Conservation (phyloP, 2,113 vertebrate genomes). For the Gadus macrocephalus region DNA sequence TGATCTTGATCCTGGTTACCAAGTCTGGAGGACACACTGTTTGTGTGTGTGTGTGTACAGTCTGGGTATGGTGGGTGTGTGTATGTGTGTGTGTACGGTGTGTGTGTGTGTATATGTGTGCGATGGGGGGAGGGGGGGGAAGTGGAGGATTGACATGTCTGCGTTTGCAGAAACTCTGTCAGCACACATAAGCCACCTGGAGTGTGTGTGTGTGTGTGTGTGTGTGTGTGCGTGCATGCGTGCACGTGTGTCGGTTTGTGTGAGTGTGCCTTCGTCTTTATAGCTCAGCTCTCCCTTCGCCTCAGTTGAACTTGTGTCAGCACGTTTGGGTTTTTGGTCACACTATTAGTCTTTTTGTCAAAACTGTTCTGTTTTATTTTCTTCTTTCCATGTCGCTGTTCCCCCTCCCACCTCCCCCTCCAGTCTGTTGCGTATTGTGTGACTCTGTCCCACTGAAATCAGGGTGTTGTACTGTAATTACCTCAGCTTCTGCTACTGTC, state of each 20-base stretch:
- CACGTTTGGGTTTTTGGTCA: too few relatives aligned
- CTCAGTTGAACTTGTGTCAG: not conserved
- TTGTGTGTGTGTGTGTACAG: not conserved
- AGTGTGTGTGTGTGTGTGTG: not conserved
- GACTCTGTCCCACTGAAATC: not conserved
- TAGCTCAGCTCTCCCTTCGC: not conserved
- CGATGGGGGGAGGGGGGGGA: too few relatives aligned
- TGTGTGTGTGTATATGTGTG: too few relatives aligned
- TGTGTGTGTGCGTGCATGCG: not conserved
- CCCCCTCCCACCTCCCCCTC: not conserved
- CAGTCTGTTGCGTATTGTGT: not conserved
- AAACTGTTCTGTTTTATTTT: not conserved
- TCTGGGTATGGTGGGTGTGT: not conserved
- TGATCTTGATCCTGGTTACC: too few relatives aligned
- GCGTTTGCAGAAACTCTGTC: too few relatives aligned
- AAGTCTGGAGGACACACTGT: too few relatives aligned
- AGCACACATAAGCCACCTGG: conserved; percentile 34
- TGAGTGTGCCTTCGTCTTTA: too few relatives aligned
- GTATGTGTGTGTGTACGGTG: not conserved
- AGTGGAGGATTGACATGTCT: too few relatives aligned
- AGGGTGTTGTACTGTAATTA: too few relatives aligned
- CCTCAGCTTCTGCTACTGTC: too few relatives aligned
- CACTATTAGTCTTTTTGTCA: not conserved
- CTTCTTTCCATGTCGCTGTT: not conserved
- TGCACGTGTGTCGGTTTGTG: too few relatives aligned